Evolutionary conservation across 2,113 vertebrate genomes (phyloP).

Genomic region (Ornithorhynchus anatinus): DNA sequence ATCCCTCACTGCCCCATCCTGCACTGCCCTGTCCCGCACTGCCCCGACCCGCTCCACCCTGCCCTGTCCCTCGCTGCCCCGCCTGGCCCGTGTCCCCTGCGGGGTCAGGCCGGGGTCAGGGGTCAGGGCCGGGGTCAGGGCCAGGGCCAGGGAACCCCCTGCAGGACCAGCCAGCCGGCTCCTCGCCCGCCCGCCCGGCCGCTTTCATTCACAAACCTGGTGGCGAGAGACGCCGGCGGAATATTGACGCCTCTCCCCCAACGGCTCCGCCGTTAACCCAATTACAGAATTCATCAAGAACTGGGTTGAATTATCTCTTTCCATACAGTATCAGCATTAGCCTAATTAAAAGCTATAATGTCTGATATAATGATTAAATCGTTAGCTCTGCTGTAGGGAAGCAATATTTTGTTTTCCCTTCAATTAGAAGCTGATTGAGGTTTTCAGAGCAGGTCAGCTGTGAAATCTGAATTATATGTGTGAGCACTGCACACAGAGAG

Average conservation of each 20-base stretch:
- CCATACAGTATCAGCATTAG: slow-evolving; percentile 90
- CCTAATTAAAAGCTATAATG: slow-evolving; percentile 95
- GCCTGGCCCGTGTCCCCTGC: background rate
- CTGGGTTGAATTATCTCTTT: slow-evolving; percentile 89
- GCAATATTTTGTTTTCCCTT: slow-evolving; percentile 95
- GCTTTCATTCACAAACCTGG: slow-evolving; percentile 77
- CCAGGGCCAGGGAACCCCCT: background rate
- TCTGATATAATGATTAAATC: slow-evolving; percentile 97
- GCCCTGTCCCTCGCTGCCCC: background rate
- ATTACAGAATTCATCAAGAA: slow-evolving; percentile 89
- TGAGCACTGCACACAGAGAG: slow-evolving; percentile 85
- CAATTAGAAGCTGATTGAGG: slow-evolving; percentile 99
- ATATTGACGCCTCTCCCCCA: slow-evolving; percentile 81
- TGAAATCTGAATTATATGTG: slow-evolving; percentile 98
- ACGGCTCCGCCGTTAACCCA: slow-evolving; percentile 86
- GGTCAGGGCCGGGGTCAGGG: background rate
- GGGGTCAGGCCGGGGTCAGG: background rate
- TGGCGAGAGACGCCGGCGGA: slow-evolving; percentile 78
- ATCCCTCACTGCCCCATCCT: too few species aligned
- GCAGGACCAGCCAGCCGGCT: background rate
- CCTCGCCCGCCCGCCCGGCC: background rate
- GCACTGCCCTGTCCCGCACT: too few species aligned
- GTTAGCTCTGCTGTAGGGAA: slow-evolving; percentile 95
- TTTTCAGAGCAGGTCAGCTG: slow-evolving; percentile 99
- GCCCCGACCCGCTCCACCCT: too few species aligned